Base-by-base conservation (phyloP, 2,797 vertebrate species). In the Macropodus opercularis region DNA sequence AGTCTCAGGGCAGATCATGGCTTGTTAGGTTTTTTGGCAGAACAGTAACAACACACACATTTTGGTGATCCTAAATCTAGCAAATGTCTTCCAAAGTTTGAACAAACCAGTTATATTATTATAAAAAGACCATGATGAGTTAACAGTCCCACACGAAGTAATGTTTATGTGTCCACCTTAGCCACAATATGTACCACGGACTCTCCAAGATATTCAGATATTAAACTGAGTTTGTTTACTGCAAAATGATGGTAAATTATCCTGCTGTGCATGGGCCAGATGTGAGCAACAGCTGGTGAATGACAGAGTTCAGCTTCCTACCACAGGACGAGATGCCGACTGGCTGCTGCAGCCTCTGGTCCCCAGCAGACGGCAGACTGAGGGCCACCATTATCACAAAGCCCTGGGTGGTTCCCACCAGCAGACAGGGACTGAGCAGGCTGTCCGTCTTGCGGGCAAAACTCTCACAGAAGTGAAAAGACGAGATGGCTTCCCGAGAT, bases 321-420 rank as follows among this genome's bases (percentile, higher is more conserved):
- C 97, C 96, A 58, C 94, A 97, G 47, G 95, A 94, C 71, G 94
- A 93, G 68, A 97, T 91, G 68, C 94, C 93, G n/a, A 96, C 92
- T 0, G 94, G 92, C 77, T 99, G 96, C 74, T 94, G 93, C 77
- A 95, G 92, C 84, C 95, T 93, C 65, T 94, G 96, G 34, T 99
- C 96, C 40, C 92, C 93, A 12, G 86, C 89, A 0, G 95, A 92
- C 3, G 96, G 96, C 75, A 99, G 88, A 74, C 87, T 94, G 83
- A 99, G 83, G 0, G 90, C 90, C 77, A 96, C 91, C 83, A 93
- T 92, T 69, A 97, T 90, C 88, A 97, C 95, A 0, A 93, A 91
- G 55, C 97, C 97, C 66, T 96, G 89, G 0, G 96, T 96, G 23
- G 97, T 98, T 34, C 97, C 97, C 65, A 98, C 94, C 93, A 98